phyloP scores from a whole-genome alignment of 2,113 vertebrate genomes.

The Danionella cerebrum region DNA sequence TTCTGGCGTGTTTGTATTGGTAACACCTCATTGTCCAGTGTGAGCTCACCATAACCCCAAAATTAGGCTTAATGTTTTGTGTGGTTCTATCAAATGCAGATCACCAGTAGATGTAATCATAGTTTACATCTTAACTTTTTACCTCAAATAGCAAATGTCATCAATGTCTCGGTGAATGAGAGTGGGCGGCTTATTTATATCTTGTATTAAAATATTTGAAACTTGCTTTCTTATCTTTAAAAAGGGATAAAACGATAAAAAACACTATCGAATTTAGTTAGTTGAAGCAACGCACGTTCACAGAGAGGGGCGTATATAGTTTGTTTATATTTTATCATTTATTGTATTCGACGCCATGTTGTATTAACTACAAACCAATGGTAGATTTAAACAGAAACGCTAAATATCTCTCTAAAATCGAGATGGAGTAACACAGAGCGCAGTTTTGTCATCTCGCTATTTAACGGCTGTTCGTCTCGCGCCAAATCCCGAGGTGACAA shows the following conservation, averaged over 20 bases:
- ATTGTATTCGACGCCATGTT: not conserved
- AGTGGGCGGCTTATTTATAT: no score
- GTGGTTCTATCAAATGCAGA: no score
- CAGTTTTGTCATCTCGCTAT: not conserved
- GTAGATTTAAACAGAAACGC: not conserved
- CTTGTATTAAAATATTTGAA: not conserved
- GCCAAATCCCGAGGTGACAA: not conserved
- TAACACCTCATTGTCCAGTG: no score
- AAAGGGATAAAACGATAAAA: no score
- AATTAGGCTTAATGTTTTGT: no score
- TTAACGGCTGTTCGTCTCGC: not conserved
- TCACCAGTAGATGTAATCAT: no score
- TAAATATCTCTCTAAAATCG: not conserved
- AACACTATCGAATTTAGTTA: no score
- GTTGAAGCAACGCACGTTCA: not conserved
- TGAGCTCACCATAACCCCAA: no score
- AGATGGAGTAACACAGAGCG: not conserved
- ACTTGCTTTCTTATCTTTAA: conserved; percentile 3
- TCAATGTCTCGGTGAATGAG: conserved; percentile 51
- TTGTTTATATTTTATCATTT: not conserved
- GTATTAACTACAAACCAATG: not conserved
- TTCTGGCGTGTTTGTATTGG: no score
- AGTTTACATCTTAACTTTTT: conserved; percentile 50
- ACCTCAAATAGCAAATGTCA: conserved; percentile 57
- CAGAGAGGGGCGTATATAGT: not conserved